phyloP scores from a whole-genome alignment of 2,888 invertebrate species.

The Xylocampa areola region DNA sequence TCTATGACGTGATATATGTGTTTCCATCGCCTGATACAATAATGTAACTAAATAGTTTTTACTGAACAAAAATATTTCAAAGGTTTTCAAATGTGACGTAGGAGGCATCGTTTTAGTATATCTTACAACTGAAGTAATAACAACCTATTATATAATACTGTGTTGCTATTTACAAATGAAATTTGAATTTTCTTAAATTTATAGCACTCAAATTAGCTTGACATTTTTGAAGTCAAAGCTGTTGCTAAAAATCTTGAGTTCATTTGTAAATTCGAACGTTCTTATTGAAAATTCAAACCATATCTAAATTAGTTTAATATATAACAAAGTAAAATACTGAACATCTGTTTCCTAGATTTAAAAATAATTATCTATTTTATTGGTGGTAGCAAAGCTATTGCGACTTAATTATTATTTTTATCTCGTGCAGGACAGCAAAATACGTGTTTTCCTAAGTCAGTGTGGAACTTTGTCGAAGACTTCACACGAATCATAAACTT shows the following conservation, averaged over 20 bases:
- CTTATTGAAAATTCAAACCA: constrained; percentile 58
- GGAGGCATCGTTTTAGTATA: constrained; percentile 56
- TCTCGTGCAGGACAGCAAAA: constrained; percentile 49
- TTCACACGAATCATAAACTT: not conserved
- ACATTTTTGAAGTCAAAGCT: constrained; percentile 15
- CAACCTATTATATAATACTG: constrained; percentile 35
- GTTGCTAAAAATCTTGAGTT: constrained; percentile 13
- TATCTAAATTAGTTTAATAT: constrained; percentile 63
- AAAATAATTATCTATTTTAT: constrained; percentile 51
- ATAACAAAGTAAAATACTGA: constrained; percentile 51
- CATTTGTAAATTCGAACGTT: constrained; percentile 55
- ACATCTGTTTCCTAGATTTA: constrained; percentile 54
- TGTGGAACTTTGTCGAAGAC: not conserved
- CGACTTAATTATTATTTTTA: constrained; percentile 39
- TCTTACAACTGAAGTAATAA: constrained; percentile 54
- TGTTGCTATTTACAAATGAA: constrained; percentile 47
- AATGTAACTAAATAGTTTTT: constrained; percentile 62
- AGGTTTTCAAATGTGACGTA: constrained; percentile 57
- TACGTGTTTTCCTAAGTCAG: constrained; percentile 6
- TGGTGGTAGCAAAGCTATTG: constrained; percentile 62
- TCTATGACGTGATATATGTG: constrained; percentile 33
- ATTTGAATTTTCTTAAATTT: constrained; percentile 11
- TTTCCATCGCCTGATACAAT: constrained; percentile 44
- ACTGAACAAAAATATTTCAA: constrained; percentile 63
- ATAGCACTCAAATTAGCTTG: not conserved